Percentiles rank a stretch among this genome's conserved stretches.
phyloP scores from a whole-genome alignment of 2,888 invertebrate genomes.

The Calliopum simillimum region DNA sequence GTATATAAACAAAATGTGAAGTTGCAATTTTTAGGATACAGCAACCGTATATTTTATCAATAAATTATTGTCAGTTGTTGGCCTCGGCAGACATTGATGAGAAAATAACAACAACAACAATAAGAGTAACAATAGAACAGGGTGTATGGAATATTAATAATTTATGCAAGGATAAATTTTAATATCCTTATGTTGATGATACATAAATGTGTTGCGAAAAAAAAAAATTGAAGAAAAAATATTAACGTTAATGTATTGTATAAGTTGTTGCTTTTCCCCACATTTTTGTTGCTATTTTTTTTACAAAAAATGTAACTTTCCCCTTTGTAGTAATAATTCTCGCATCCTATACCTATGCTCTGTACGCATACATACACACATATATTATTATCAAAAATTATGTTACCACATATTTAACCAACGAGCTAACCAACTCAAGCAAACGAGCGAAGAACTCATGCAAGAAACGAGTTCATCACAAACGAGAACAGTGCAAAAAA shows the following conservation, averaged over 20 bases:
- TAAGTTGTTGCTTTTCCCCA: background rate
- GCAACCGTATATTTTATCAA: slow-evolving; percentile 2
- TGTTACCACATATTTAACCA: too few species aligned
- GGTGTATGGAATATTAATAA: slow-evolving; percentile 4
- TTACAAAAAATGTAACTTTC: background rate
- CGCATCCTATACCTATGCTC: background rate
- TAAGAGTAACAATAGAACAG: too few species aligned
- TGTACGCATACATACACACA: too few species aligned
- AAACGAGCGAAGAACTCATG: background rate
- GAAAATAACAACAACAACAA: background rate
- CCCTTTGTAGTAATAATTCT: background rate
- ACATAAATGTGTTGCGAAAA: background rate
- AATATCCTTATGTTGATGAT: slow-evolving; percentile 24
- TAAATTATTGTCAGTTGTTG: slow-evolving; percentile 21
- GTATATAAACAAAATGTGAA: too few species aligned
- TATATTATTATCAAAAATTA: too few species aligned
- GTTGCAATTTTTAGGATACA: too few species aligned
- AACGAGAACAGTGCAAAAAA: background rate
- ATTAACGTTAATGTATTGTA: slow-evolving; percentile 21
- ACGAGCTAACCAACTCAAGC: too few species aligned
- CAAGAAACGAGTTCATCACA: slow-evolving; percentile 1
- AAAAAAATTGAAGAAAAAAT: background rate
- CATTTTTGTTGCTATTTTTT: background rate
- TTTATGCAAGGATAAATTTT: slow-evolving; percentile 32
- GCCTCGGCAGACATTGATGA: slow-evolving; percentile 8